Conservation (phyloP, 2,113 vertebrate species). For the Caracal caracal region DNA sequence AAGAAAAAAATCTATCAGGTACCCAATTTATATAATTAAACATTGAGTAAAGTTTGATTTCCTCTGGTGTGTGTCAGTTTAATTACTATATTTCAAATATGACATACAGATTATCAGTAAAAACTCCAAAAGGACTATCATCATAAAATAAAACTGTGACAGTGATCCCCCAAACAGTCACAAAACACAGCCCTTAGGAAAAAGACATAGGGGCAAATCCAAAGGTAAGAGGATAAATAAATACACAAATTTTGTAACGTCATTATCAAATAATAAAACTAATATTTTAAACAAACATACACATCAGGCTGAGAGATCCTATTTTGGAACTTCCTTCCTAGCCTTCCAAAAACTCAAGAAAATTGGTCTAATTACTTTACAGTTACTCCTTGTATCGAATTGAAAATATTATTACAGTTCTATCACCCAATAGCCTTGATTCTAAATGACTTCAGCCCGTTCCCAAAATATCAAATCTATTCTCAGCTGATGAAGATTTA, state of each 20-base stretch:
- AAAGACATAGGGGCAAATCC: not conserved
- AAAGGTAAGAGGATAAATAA: not conserved
- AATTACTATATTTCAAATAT: constrained; percentile 58
- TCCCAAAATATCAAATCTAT: constrained; percentile 43
- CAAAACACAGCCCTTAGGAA: not conserved
- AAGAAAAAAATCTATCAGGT: constrained; percentile 41
- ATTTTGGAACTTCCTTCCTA: not conserved
- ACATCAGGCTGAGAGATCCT: not conserved
- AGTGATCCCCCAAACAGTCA: not conserved
- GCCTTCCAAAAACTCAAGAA: not conserved
- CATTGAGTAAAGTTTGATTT: constrained; percentile 45
- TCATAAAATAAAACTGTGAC: not conserved
- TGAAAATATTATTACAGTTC: constrained; percentile 36
- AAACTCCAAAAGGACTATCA: not conserved
- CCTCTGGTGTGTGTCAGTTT: constrained; percentile 34
- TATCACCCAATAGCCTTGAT: not conserved
- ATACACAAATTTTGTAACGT: not conserved
- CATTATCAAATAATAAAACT: not conserved
- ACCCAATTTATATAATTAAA: constrained; percentile 68
- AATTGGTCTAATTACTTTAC: not conserved
- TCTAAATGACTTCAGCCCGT: constrained; percentile 48
- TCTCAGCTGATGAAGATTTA: constrained; percentile 53
- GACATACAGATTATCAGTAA: constrained; percentile 11
- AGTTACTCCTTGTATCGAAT: not conserved
- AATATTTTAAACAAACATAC: not conserved